Evolutionary conservation across 35 echinoderm and acorn worm genomes (phyloP).

Genomic region (Ophioderma brevispina): DNA sequence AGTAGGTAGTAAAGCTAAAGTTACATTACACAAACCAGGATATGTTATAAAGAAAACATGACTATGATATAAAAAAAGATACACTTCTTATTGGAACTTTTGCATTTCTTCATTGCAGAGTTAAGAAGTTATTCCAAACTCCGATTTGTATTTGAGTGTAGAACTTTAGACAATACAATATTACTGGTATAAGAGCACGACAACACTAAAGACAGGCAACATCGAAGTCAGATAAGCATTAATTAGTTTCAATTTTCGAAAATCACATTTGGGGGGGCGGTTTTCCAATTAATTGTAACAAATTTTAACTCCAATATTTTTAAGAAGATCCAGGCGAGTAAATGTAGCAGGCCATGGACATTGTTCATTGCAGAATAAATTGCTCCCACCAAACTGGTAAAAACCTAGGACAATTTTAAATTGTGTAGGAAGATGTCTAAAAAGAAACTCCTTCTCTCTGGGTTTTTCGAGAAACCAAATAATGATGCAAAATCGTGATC

Average conservation of each 20-base stretch:
- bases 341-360: slow-evolving; percentile 28
- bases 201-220: neutral
- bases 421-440: slow-evolving; percentile 26
- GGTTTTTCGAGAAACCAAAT: neutral
- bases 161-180: neutral
- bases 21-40: slow-evolving; percentile 38
- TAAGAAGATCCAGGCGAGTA: slow-evolving; percentile 26
- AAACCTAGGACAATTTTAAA: slow-evolving; percentile 59
- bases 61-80: slow-evolving; percentile 28
- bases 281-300: slow-evolving; percentile 11
- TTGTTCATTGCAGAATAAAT: slow-evolving; percentile 19
- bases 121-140: neutral
- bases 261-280: slow-evolving; percentile 38
- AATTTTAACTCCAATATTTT: slow-evolving; percentile 1
- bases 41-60: slow-evolving; percentile 53
- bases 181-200: neutral
- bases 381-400: slow-evolving; percentile 53
- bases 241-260: neutral
- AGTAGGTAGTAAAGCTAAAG: slow-evolving; percentile 22
- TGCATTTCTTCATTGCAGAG: neutral
- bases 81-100: slow-evolving; percentile 15
- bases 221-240: slow-evolving; percentile 19
- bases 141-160: neutral
- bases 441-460: neutral
- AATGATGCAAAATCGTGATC: neutral